Base-by-base conservation (phyloP, 2,888 invertebrate genomes). In the Heteromyza rotundicornis region DNA sequence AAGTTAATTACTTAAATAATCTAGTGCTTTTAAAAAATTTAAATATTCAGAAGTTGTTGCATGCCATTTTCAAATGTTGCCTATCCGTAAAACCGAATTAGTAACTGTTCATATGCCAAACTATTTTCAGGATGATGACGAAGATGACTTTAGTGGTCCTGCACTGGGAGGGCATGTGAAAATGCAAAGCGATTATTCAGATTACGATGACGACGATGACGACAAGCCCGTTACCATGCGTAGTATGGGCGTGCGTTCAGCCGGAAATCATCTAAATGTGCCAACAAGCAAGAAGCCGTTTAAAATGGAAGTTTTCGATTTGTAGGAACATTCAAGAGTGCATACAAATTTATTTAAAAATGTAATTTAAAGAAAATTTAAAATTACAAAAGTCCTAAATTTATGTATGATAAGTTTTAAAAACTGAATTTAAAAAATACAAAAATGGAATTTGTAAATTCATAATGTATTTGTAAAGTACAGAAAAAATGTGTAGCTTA, bases 251-350 rank as follows among this genome's bases (percentile, higher is more conserved):
- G 70, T 58, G 27, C 59, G 68, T 63, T 58, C 60, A 49, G 64
- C 70, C 59, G 70, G 74, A 44, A 79, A 75, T 69, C 73, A 71
- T 74, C 82, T 77, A 70, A 78, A 74, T 75, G 80, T 82, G 76
- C 82, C 83, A 82, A 75, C 80, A 74, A 71, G 79, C 80, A 69
- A 84, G 80, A 86, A 85, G 77, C 81, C 84, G 64, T 87, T 86
- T 75, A 85, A 85, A 80, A 87, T 87, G 86, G 86, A 87, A 80
- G 85, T 86, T 69, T 84, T 86, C 80, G 85, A 86, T 75, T 85
- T 84, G 80, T 86, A 82, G 83, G 68, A 67, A 51, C 23, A 56
- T 56, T 16, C 16, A n/a, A n/a, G n/a, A n/a, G n/a, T n/a, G 57
- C 54, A 44, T 22, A 35, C 40, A 44, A 55, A 35, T 47, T 40